These are phyloP conservation scores for Chaetura pelagica DNA, from an alignment of 2,113 vertebrate species.

Conservation along the genomic window DNA sequence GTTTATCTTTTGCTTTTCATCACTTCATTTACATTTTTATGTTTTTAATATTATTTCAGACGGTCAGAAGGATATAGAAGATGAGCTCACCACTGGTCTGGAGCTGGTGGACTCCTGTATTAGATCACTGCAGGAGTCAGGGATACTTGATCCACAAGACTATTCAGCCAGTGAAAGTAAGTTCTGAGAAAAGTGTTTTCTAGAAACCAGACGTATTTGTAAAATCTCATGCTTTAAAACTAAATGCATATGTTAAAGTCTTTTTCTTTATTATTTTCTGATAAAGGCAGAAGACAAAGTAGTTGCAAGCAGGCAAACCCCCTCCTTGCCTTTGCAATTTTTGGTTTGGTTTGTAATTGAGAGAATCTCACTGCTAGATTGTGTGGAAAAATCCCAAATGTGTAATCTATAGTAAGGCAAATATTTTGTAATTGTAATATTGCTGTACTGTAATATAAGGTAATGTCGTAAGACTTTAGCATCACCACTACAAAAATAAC, in stretches of 20 bases:
- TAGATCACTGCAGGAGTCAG: constrained; percentile 95
- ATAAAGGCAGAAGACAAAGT: background rate
- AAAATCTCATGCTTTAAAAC: background rate
- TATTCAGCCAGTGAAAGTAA: constrained; percentile 90
- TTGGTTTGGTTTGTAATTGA: background rate
- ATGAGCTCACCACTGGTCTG: constrained; percentile 94
- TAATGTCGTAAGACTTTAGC: background rate
- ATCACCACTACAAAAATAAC: background rate
- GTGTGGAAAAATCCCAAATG: fast-evolving
- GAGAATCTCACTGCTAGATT: background rate
- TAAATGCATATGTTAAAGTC: background rate
- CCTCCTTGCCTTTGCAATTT: background rate
- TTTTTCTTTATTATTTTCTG: background rate
- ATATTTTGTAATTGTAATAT: background rate
- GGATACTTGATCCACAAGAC: constrained; percentile 95
- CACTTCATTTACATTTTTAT: background rate
- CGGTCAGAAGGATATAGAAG: constrained; percentile 98
- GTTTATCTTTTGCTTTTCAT: background rate
- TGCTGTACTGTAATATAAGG: background rate
- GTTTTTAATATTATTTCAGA: constrained; percentile 75
- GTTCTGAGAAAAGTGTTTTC: constrained; percentile 33
- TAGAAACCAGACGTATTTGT: background rate
- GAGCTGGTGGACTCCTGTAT: constrained; percentile 98
- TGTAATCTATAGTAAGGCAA: background rate
- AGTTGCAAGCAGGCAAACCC: background rate